phyloP scores from a whole-genome alignment of 2,797 vertebrate genomes.

The Botia kubotai region DNA sequence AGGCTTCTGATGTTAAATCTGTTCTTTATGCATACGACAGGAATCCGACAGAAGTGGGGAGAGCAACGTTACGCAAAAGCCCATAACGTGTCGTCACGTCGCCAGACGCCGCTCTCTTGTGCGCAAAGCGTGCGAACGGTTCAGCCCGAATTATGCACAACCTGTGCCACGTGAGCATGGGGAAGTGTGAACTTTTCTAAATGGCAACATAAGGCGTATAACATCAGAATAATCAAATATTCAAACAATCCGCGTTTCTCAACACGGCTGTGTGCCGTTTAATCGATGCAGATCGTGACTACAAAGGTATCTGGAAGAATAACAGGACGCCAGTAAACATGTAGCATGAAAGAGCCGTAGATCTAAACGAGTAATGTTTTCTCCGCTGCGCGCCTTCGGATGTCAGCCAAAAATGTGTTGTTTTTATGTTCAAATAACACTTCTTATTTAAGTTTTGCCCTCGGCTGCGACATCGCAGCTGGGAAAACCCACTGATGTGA shows the following conservation, averaged over 20 bases:
- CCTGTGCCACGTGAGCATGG: background rate
- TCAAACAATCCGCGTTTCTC: background rate
- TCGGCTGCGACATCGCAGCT: conserved; percentile 51
- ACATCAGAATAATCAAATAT: background rate
- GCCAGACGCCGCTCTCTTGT: conserved; percentile 5
- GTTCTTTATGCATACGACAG: conserved; percentile 27
- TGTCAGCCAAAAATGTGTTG: conserved; percentile 39
- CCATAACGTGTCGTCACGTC: conserved; percentile 28
- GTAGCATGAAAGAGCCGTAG: background rate
- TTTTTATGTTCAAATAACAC: conserved; percentile 26
- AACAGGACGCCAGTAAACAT: background rate
- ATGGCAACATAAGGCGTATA: background rate
- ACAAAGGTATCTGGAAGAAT: background rate
- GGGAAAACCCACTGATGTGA: conserved; percentile 61
- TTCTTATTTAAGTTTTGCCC: conserved; percentile 44
- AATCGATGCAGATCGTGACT: background rate
- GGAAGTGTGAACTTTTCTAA: background rate
- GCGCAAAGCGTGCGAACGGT: conserved; percentile 16
- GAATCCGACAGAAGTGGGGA: conserved; percentile 37
- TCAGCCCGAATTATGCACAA: background rate
- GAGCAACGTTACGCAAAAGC: conserved; percentile 34
- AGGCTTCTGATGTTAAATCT: conserved; percentile 55
- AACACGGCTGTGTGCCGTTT: background rate
- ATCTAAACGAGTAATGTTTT: background rate
- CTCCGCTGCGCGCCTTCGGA: background rate